These are phyloP conservation scores for Hippopotamyrus pictus DNA, from an alignment of 2,797 vertebrate species.

Conservation along the genomic window DNA sequence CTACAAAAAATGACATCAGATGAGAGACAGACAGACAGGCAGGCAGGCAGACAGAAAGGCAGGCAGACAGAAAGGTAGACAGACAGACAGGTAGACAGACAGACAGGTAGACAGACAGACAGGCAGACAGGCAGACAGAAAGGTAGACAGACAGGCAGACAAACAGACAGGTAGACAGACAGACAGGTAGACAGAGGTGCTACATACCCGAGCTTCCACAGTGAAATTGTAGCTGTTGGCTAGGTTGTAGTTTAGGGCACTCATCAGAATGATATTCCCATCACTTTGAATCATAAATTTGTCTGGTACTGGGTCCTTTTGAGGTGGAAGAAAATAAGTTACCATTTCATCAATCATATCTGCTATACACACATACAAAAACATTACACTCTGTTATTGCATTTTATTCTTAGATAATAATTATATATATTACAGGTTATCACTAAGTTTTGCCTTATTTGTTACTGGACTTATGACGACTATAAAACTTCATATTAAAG, in stretches of 20 bases:
- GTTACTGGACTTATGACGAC: background rate
- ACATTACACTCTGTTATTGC: background rate
- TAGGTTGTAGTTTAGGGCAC: slow-evolving; percentile 59
- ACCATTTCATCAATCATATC: background rate
- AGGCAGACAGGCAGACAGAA: too few species aligned
- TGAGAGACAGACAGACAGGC: background rate
- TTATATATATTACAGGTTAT: background rate
- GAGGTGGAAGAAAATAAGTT: slow-evolving; percentile 18
- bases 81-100: background rate
- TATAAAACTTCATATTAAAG: background rate
- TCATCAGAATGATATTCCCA: slow-evolving; percentile 52
- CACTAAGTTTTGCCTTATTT: background rate
- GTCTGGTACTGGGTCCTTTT: slow-evolving; percentile 49
- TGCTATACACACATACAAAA: background rate
- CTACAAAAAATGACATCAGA: slow-evolving; percentile 41
- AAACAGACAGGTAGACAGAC: background rate
- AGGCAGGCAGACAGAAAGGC: background rate
- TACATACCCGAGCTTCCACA: slow-evolving; percentile 55
- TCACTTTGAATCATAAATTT: slow-evolving; percentile 52
- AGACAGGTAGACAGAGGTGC: background rate
- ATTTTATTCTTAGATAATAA: background rate
- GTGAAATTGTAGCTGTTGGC: slow-evolving; percentile 49
- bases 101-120: background rate
- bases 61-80: background rate
- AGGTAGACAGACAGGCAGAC: background rate